phyloP scores from a whole-genome alignment of 2,888 invertebrate genomes.

The Dexiosoma caninum region DNA sequence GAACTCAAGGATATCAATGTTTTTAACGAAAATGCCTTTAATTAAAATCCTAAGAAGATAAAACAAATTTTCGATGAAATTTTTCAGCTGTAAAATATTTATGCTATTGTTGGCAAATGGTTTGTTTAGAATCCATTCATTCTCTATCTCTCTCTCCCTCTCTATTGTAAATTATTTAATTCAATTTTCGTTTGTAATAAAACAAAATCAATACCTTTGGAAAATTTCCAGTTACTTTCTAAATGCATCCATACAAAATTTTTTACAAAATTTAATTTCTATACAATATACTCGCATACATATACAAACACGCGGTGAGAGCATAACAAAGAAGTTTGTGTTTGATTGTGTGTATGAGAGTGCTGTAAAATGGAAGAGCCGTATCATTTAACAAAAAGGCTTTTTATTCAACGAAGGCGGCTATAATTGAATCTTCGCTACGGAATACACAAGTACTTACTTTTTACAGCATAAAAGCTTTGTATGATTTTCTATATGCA shows the following conservation, averaged over 20 bases:
- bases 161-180: conserved; percentile 5
- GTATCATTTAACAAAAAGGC: conserved; percentile 35
- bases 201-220: conserved; percentile 38
- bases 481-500: conserved; percentile 32
- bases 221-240: conserved; percentile 2
- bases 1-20: too few relatives aligned
- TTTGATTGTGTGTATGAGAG: background rate
- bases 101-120: background rate
- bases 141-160: too few relatives aligned
- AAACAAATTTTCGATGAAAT: background rate
- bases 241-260: conserved; percentile 4
- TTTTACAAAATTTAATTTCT: conserved; percentile 40
- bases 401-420: conserved; percentile 20
- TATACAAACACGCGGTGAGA: background rate
- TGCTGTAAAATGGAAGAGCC: conserved; percentile 29
- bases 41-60: too few relatives aligned
- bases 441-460: conserved; percentile 22
- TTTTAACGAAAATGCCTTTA: too few relatives aligned
- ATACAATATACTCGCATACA: background rate
- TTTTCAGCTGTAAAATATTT: background rate
- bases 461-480: conserved; percentile 44
- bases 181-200: background rate
- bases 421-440: conserved; percentile 44
- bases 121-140: background rate
- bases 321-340: background rate